Conservation (phyloP, 1,140 invertebrate genomes). For the Grapholita molesta region DNA sequence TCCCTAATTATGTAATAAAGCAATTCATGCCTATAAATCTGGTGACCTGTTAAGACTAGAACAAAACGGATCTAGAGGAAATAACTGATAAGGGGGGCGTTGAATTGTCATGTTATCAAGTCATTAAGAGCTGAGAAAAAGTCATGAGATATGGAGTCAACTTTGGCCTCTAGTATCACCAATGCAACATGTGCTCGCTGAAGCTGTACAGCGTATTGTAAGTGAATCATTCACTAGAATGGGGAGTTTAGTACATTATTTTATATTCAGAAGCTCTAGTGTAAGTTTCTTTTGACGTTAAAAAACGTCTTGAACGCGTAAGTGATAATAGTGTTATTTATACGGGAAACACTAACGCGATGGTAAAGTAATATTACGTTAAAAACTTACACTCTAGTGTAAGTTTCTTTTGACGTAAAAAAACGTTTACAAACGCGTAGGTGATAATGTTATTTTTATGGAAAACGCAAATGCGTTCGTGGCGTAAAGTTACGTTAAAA, state of each 20-base stretch:
- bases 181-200: slow-evolving; percentile 5
- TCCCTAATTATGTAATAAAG: background rate
- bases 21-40: background rate
- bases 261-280: too few species aligned
- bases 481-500: too few species aligned
- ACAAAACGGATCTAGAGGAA: slow-evolving; percentile 29
- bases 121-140: slow-evolving; percentile 32
- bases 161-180: slow-evolving; percentile 30
- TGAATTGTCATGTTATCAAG: slow-evolving; percentile 31
- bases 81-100: slow-evolving; percentile 18
- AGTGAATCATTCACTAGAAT: background rate
- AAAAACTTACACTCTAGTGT: too few species aligned
- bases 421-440: too few species aligned
- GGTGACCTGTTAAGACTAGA: slow-evolving; percentile 2
- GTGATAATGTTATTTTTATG: too few species aligned
- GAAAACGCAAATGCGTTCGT: too few species aligned
- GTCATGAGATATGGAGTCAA: slow-evolving; percentile 25
- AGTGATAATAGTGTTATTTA: too few species aligned
- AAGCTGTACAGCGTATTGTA: background rate
- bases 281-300: too few species aligned
- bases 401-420: too few species aligned
- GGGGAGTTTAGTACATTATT: background rate
- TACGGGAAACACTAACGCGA: too few species aligned
- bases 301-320: too few species aligned
- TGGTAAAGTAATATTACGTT: too few species aligned